phyloP scores from a whole-genome alignment of 1,140 invertebrate genomes.

The Acromyrmex heyeri region DNA sequence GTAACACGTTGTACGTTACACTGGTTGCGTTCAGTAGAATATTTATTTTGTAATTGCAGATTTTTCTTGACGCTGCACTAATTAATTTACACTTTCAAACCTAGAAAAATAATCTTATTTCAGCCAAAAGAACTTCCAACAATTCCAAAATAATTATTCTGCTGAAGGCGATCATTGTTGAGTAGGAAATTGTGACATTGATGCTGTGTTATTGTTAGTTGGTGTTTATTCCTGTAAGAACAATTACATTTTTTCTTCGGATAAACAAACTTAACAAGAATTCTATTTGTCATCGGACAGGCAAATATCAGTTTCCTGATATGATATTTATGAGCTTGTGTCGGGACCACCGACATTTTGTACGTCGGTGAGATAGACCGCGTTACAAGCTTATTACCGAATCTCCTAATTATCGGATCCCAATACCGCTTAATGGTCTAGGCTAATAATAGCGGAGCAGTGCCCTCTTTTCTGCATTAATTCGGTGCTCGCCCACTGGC shows the following conservation, averaged over 20 bases:
- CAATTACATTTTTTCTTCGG: not conserved
- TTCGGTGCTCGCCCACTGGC: constrained; percentile 72
- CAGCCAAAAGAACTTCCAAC: too few species aligned
- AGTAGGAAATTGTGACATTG: too few species aligned
- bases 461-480: constrained; percentile 78
- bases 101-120: too few species aligned
- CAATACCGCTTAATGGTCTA: constrained; percentile 67
- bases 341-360: constrained; percentile 3
- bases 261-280: not conserved
- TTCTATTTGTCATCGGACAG: not conserved
- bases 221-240: too few species aligned
- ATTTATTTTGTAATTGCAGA: too few species aligned
- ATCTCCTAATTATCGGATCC: constrained; percentile 71
- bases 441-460: constrained; percentile 73
- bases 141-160: too few species aligned
- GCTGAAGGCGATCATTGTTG: too few species aligned
- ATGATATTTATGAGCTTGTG: constrained; percentile 10
- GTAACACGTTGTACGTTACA: too few species aligned
- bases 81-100: too few species aligned
- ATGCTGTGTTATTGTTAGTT: too few species aligned
- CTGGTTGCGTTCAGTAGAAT: too few species aligned
- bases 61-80: too few species aligned
- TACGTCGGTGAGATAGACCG: not conserved
- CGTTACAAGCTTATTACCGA: constrained; percentile 57
- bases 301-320: not conserved